phyloP scores from a whole-genome alignment of 2,888 invertebrate genomes.

The Xestia xanthographa region DNA sequence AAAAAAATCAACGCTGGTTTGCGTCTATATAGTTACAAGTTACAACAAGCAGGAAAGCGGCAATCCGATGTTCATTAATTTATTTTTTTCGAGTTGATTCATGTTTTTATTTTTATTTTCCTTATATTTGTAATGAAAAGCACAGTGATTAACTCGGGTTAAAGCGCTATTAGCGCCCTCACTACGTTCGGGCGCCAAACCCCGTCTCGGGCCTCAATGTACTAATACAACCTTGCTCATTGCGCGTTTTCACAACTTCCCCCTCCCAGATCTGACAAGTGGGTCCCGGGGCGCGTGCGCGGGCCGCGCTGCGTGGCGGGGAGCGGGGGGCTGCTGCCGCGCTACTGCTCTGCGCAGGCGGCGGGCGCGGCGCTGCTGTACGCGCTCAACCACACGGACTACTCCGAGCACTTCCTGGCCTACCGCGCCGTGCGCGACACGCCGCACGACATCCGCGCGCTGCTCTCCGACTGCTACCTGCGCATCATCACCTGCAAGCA shows the following conservation, averaged over 20 bases:
- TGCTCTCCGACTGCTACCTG: slow-evolving; percentile 94
- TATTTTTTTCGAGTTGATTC: too few relatives aligned
- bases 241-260: background rate
- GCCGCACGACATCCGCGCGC: slow-evolving; percentile 95
- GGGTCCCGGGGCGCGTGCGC: slow-evolving; percentile 92
- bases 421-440: slow-evolving; percentile 94
- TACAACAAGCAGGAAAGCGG: too few relatives aligned
- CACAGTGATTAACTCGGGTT: too few relatives aligned
- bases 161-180: too few relatives aligned
- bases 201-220: too few relatives aligned
- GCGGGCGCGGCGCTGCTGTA: slow-evolving; percentile 94
- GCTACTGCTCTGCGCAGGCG: slow-evolving; percentile 93
- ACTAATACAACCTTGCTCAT: background rate
- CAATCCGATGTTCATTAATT: too few relatives aligned
- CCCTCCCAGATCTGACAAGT: slow-evolving; percentile 91
- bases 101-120: too few relatives aligned
- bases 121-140: too few relatives aligned
- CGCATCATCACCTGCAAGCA: slow-evolving; percentile 93
- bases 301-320: slow-evolving; percentile 93
- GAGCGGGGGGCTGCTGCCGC: slow-evolving; percentile 95
- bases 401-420: slow-evolving; percentile 94
- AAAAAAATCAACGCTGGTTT: too few relatives aligned
- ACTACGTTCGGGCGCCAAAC: too few relatives aligned
- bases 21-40: too few relatives aligned
- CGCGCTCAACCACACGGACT: slow-evolving; percentile 93